Evolutionary conservation across 2,888 invertebrate species (phyloP), one percentile per base, ranked within the genome.

Genomic region (Therioaphis trifolii): DNA sequence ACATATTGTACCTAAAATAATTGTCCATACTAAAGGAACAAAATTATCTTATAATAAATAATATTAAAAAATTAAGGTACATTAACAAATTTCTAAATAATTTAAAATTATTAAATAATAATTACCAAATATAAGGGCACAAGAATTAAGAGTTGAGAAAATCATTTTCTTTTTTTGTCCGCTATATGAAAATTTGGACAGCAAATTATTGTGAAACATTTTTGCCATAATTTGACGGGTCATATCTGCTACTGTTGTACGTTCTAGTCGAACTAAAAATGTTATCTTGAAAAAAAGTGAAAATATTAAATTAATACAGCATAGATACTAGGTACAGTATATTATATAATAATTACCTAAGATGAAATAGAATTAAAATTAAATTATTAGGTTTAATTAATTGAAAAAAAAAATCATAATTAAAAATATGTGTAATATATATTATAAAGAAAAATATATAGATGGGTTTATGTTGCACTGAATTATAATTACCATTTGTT

Each of bases 171-270:
- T 58, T 58, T 58, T 58, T 9, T 58, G 55, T 7, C 58, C 58
- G 1, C 1, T 9, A 58, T 58, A 58, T 24, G 58, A 58, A 58
- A 24, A 58, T 58, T 58, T 2, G 21, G 58, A 7, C 58, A 58
- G 9, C 58, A 58, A 58, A 58, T 58, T 58, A 58, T 58, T 58
- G 24, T 58, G 58, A 58, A 58, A 58, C 2, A 58, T 21, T 24
- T 58, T 58, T 2, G 7, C 4, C 58, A 58, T 58, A 24, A 58
- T 58, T 58, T 58, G 21, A 58, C 58, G 58, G 1, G 21, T 58
- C 58, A 58, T 24, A 58, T 58, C 58, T 24, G 24, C 21, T 7
- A 58, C 58, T 58, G 58, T 24, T 58, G 21, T 5, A 24, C 58
- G 58, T 12, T 58, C 58, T 24, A 24, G 11, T 58, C 24, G 3